A percentile compares a stretch with the other conserved stretches of the same genome.
Conservation (phyloP, 2,888 invertebrate species). For the Nomada fabriciana region DNA sequence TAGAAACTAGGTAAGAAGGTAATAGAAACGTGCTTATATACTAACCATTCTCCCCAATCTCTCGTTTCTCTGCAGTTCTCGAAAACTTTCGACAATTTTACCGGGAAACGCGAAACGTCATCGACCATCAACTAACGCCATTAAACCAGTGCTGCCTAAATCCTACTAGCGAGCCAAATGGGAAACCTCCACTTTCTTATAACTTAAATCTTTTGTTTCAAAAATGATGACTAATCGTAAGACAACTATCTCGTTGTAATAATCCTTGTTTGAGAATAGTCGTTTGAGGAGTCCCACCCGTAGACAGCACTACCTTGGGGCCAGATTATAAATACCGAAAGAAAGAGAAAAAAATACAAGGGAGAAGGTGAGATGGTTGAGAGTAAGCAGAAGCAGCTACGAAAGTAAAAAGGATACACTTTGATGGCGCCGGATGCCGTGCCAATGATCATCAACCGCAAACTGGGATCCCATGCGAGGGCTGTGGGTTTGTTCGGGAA, state of each 20-base stretch:
- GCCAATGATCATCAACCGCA: slow-evolving; percentile 95
- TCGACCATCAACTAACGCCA: slow-evolving; percentile 19
- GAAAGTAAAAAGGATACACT: slow-evolving; percentile 87
- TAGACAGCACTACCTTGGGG: slow-evolving; percentile 24
- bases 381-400: slow-evolving; percentile 33
- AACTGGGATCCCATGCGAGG: slow-evolving; percentile 95
- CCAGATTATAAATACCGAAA: slow-evolving; percentile 62
- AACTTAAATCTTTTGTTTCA: too few relatives aligned
- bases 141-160: too few relatives aligned
- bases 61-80: slow-evolving; percentile 19
- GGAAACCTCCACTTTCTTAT: too few relatives aligned
- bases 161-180: too few relatives aligned
- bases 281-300: too few relatives aligned
- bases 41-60: slow-evolving; percentile 2
- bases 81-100: slow-evolving; percentile 56
- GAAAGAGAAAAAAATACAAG: slow-evolving; percentile 64
- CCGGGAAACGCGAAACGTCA: slow-evolving; percentile 55
- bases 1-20: too few relatives aligned
- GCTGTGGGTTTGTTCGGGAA: slow-evolving; percentile 98
- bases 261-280: too few relatives aligned
- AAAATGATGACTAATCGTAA: too few relatives aligned
- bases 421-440: slow-evolving; percentile 97
- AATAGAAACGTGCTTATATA: too few relatives aligned
- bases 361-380: slow-evolving; percentile 78
- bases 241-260: too few relatives aligned